Evolutionary conservation across 2,888 invertebrate genomes (phyloP), one percentile per base, ranked within the genome.

Genomic region (Torymus tubicola): DNA sequence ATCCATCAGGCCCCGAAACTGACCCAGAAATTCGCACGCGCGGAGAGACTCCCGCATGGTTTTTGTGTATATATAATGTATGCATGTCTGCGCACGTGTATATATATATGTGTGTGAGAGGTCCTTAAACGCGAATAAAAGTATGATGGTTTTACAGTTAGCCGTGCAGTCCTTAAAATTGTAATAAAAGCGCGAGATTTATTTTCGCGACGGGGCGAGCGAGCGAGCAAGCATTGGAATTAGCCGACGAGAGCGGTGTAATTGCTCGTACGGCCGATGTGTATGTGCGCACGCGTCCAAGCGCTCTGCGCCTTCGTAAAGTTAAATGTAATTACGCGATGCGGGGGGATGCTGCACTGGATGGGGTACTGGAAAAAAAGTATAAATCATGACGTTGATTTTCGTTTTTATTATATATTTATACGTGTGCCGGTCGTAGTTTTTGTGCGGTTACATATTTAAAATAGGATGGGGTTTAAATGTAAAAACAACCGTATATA

Each of bases 1-100:
- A 81, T 81, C 79, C 72, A 79, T 78, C 81, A 81, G 79, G 18
- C 24, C 24, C 75, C 67, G 42, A 81, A 81, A 76, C 60, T 81
- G 81, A 81, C 81, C 81, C 78, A 73, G 79, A 81, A 81, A 75
- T 69, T 64, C 52, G 60, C 55, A 42, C 61, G 64, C n/a, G n/a
- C n/a, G n/a, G n/a, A n/a, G 21, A 65, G 71, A 71, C 70, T 80
- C 76, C 80, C 80, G 74, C 80, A 57, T 75, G 16, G 58, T 55
- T 64, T 64, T 60, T 72, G 42, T 42, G 42, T 42, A n/a, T n/a
- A n/a, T n/a, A n/a, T n/a, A 42, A 42, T 42, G 8, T 42, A 64
- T 63, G 58, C 60, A 60, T 58, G 31, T 18, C 52, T n/a, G 24
- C 21, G 14, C 14, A 14, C 24, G 42, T 42, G 42, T 42, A 57